Evolutionary conservation across 2,888 invertebrate species (phyloP).

Genomic region (Alcis repandata): DNA sequence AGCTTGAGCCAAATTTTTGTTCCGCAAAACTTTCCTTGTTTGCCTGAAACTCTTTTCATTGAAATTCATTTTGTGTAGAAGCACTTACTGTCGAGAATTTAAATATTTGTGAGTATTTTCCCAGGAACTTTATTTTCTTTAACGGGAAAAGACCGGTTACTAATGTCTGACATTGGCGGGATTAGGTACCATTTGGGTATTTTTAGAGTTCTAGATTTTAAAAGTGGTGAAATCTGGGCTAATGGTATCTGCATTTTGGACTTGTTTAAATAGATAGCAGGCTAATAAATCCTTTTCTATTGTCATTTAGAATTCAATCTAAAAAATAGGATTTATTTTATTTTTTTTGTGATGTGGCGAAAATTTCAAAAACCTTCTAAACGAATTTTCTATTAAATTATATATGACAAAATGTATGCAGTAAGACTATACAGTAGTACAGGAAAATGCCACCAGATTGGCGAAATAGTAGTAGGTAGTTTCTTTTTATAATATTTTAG

Average conservation of each 20-base stretch:
- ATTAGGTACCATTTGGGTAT: background rate
- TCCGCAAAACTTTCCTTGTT: slow-evolving; percentile 27
- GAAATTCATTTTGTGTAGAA: slow-evolving; percentile 3
- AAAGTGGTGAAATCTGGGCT: background rate
- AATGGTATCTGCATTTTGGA: background rate
- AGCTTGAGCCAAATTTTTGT: background rate
- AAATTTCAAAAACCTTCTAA: too few species aligned
- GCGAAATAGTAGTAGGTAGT: too few species aligned
- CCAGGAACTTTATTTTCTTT: slow-evolving; percentile 7
- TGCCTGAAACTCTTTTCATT: slow-evolving; percentile 16
- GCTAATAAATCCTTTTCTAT: too few species aligned
- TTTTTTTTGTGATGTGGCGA: too few species aligned
- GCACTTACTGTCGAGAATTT: slow-evolving; percentile 14
- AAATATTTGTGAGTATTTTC: background rate
- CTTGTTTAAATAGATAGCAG: background rate
- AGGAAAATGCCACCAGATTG: too few species aligned
- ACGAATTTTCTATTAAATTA: too few species aligned
- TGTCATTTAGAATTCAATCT: too few species aligned
- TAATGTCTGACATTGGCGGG: background rate
- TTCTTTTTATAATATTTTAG: too few species aligned
- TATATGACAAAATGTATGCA: too few species aligned
- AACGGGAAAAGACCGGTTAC: background rate
- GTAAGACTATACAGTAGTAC: too few species aligned
- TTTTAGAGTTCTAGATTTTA: slow-evolving; percentile 2
- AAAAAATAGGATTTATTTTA: too few species aligned